phyloP scores from a whole-genome alignment of 2,888 invertebrate species.

The Cheilosia scutellata region DNA sequence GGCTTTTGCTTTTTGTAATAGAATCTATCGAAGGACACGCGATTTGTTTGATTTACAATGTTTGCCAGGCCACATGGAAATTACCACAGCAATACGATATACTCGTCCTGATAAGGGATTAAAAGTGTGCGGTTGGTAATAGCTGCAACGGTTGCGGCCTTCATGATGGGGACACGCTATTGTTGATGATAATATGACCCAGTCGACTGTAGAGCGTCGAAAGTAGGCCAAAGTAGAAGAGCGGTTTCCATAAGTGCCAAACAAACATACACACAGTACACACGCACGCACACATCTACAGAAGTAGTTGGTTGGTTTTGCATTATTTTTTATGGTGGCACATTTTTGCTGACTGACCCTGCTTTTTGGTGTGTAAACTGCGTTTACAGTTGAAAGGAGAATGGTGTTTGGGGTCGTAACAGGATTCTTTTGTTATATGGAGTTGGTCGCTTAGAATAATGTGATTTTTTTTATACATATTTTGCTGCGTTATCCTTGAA shows the following conservation, averaged over 20 bases:
- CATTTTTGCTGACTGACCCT: conserved; percentile 31
- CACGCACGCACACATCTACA: background rate
- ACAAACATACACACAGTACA: no score
- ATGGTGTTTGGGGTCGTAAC: conserved; percentile 6
- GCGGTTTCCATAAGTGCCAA: conserved; percentile 23
- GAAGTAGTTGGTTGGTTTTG: conserved; percentile 1
- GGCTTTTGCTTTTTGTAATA: conserved; percentile 32
- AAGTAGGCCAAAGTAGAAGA: conserved; percentile 62
- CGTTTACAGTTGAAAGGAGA: conserved; percentile 26
- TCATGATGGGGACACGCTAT: conserved; percentile 36
- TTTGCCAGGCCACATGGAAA: conserved; percentile 47
- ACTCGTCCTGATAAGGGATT: conserved; percentile 19
- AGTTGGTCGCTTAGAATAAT: conserved; percentile 17
- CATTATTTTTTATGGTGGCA: conserved; percentile 13
- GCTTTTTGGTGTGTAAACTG: conserved; percentile 51
- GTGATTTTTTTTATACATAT: background rate
- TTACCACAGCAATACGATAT: conserved; percentile 16
- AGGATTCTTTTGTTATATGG: conserved; percentile 3
- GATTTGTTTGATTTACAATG: conserved; percentile 46
- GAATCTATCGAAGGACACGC: conserved; percentile 35
- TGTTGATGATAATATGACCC: conserved; percentile 67
- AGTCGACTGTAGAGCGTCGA: conserved; percentile 40
- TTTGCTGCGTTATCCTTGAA: conserved; percentile 19
- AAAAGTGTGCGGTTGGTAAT: conserved; percentile 8
- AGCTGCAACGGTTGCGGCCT: conserved; percentile 50